Evolutionary conservation across 2,113 vertebrate genomes (phyloP), one percentile per base, ranked within the genome.

Genomic region (Pseudorasbora parva): DNA sequence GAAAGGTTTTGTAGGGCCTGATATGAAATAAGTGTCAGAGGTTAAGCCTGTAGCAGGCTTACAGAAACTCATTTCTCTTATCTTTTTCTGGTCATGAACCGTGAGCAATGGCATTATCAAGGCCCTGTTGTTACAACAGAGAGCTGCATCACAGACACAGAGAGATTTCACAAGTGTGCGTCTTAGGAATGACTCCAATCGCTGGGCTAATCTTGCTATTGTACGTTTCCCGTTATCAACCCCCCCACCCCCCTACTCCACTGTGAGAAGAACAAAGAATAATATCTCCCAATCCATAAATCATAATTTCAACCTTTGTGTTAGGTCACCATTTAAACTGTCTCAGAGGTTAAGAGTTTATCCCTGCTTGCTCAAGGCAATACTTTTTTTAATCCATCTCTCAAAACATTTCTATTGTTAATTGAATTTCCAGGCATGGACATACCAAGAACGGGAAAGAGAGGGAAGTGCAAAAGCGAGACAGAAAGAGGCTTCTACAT

Each of bases 1-100:
- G 85, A 88, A 90, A 69, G 30, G 68, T 57, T 82, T 90, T 90
- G 75, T 30, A 69, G 81, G 85, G 87, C 86, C 89, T 88, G 86
- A 90, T 91, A 90, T 81, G 84, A 93, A 93, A 92, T 92, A 91
- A 90, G 91, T 92, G 92, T 92, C 93, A 93, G 86, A 93, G 94
- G 93, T 95, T 93, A 94, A 94, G 93, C 91, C 88, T 91, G 88
- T 85, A 85, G 88, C 86, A 85, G 91, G 92, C 88, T 93, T 92
- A 93, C 91, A 91, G 90, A 94, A 94, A 93, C 91, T 90, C 92
- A 93, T 94, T 94, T 93, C 92, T 94, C 92, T 93, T 95, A 93
- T 95, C 93, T 93, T 88, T 27, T 80, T 41, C 88, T 90, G 90
- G 91, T 93, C 91, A 89, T 91, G 92, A 94, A 92, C 93, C 90